Conservation (phyloP, 2,888 invertebrate species). For the Polydrusus pterygomalis region DNA sequence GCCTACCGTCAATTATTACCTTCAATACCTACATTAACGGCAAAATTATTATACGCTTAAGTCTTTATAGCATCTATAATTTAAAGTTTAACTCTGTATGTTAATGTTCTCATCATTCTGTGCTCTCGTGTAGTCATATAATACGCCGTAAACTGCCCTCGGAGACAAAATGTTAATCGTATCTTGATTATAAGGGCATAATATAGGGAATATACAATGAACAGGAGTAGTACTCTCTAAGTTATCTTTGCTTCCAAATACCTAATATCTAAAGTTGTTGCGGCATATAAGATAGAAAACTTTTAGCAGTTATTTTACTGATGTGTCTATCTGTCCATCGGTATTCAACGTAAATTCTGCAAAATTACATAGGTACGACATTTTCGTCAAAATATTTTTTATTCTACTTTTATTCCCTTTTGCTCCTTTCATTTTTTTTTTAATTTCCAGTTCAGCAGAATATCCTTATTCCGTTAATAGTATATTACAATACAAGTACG, state of each 20-base stretch:
- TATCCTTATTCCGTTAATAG: no score
- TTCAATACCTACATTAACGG: neutral
- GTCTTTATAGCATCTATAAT: conserved; percentile 1
- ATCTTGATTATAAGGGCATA: conserved; percentile 27
- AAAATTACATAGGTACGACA: no score
- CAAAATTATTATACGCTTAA: neutral
- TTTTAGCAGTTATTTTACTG: no score
- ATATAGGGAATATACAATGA: neutral
- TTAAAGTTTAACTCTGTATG: conserved; percentile 9
- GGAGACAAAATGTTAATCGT: conserved; percentile 24
- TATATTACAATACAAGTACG: no score
- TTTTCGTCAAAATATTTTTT: no score
- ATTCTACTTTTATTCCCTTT: no score
- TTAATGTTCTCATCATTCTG: neutral
- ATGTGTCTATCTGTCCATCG: no score
- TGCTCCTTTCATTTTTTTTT: no score
- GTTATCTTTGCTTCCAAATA: neutral
- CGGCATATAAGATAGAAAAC: no score
- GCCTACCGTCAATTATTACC: neutral
- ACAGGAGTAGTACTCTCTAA: neutral
- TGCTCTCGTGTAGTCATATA: conserved; percentile 1
- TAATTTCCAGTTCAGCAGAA: no score
- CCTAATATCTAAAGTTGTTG: no score
- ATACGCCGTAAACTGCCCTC: conserved; percentile 24
- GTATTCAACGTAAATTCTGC: no score